Percentiles rank a stretch among this genome's conserved stretches.
phyloP scores from a whole-genome alignment of 2,888 invertebrate species.

The Tineola bisselliella region DNA sequence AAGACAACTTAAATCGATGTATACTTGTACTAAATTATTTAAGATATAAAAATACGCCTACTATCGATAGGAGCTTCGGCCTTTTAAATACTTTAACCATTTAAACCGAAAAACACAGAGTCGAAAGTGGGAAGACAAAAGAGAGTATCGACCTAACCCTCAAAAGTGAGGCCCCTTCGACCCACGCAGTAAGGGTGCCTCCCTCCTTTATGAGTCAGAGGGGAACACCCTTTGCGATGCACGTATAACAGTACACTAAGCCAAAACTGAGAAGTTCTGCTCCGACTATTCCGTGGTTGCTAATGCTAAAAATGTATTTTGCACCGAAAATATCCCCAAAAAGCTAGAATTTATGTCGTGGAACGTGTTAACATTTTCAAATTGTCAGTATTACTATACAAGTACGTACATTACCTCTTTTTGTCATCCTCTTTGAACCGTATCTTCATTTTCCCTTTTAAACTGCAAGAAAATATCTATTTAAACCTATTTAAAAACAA shows the following conservation, averaged over 20 bases:
- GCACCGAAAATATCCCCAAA: not conserved
- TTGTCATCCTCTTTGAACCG: too few relatives aligned
- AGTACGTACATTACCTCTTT: too few relatives aligned
- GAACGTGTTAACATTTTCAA: not conserved
- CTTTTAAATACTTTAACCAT: slow-evolving; percentile 24
- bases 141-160: slow-evolving; percentile 66
- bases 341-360: not conserved
- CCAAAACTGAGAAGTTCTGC: slow-evolving; percentile 15
- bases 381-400: not conserved
- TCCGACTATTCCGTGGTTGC: not conserved
- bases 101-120: slow-evolving; percentile 19
- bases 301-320: not conserved
- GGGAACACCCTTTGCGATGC: slow-evolving; percentile 60
- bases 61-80: slow-evolving; percentile 5
- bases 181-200: slow-evolving; percentile 31
- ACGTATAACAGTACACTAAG: slow-evolving; percentile 42
- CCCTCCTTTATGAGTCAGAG: slow-evolving; percentile 67
- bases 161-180: slow-evolving; percentile 47
- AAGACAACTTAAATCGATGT: too few relatives aligned
- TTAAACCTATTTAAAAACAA: too few relatives aligned
- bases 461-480: too few relatives aligned
- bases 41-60: not conserved
- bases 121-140: slow-evolving; percentile 58
- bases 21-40: too few relatives aligned
- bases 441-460: too few relatives aligned